Percentiles rank a stretch among this genome's conserved stretches.
Evolutionary conservation across 2,113 vertebrate species (phyloP).

Genomic region (Capreolus pygargus): DNA sequence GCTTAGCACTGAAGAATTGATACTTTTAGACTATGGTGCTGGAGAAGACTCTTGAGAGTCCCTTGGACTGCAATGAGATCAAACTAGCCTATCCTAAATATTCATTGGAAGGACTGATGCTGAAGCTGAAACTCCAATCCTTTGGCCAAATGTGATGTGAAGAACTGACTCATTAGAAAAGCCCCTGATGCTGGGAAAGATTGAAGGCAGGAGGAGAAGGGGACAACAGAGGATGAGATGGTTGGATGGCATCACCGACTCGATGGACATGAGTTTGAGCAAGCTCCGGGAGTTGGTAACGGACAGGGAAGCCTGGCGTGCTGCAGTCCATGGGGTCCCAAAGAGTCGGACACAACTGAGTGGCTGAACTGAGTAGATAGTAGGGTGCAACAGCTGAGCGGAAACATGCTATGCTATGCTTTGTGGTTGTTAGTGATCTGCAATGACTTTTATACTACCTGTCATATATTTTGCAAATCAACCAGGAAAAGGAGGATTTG

Average conservation of each 20-base stretch:
- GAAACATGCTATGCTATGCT: neutral
- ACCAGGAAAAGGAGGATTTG: neutral
- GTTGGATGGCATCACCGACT: neutral
- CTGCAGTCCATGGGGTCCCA: neutral
- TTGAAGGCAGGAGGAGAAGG: neutral
- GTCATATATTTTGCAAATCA: neutral
- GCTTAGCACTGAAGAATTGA: neutral
- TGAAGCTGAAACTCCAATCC: neutral
- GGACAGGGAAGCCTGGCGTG: neutral
- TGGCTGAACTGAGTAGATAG: neutral
- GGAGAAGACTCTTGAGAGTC: neutral
- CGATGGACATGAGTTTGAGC: neutral
- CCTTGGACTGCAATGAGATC: neutral
- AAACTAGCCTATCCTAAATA: neutral
- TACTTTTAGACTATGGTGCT: neutral
- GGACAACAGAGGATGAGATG: neutral
- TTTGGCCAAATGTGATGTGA: neutral
- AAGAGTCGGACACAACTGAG: neutral
- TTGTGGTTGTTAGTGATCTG: neutral
- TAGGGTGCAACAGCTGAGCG: neutral
- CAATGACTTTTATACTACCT: neutral
- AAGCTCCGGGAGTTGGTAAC: neutral
- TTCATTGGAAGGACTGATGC: neutral
- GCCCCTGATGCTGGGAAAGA: neutral
- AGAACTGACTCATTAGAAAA: neutral